These are phyloP conservation scores for Chelidonichthys spinosus DNA, from an alignment of 2,797 vertebrate genomes.

Conservation along the genomic window DNA sequence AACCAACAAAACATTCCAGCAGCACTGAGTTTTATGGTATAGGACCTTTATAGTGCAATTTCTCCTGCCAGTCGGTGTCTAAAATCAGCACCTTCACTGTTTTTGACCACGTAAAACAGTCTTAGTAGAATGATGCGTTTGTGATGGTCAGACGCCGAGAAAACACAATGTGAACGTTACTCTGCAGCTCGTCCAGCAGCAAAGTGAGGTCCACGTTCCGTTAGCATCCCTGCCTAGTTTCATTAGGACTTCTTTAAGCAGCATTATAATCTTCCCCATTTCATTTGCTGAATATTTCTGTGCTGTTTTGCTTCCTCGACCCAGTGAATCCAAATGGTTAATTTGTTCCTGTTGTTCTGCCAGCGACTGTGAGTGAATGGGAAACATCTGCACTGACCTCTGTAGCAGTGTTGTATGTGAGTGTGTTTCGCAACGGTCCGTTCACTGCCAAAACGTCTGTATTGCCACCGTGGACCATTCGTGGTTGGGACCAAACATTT, in stretches of 20 bases:
- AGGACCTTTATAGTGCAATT: neutral
- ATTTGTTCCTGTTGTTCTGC: neutral
- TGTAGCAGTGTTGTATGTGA: conserved; percentile 1
- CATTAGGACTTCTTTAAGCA: conserved; percentile 4
- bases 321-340: conserved; percentile 12
- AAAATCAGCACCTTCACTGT: neutral
- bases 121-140: neutral
- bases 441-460: conserved; percentile 71
- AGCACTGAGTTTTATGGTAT: neutral
- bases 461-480: conserved; percentile 62
- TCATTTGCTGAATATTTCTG: neutral
- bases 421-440: conserved; percentile 9
- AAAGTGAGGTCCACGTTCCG: conserved; percentile 4
- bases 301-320: conserved; percentile 6
- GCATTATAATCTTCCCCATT: neutral
- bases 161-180: neutral
- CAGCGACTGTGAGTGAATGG: conserved; percentile 21
- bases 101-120: neutral
- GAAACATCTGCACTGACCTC: conserved; percentile 12
- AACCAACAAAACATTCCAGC: conserved; percentile 13
- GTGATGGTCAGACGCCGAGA: neutral
- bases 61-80: conserved; percentile 3
- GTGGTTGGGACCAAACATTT: conserved; percentile 66
- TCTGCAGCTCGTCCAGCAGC: neutral
- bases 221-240: conserved; percentile 14